phyloP scores from a whole-genome alignment of 2,888 invertebrate species.

The Blastobasis lacticolella region DNA sequence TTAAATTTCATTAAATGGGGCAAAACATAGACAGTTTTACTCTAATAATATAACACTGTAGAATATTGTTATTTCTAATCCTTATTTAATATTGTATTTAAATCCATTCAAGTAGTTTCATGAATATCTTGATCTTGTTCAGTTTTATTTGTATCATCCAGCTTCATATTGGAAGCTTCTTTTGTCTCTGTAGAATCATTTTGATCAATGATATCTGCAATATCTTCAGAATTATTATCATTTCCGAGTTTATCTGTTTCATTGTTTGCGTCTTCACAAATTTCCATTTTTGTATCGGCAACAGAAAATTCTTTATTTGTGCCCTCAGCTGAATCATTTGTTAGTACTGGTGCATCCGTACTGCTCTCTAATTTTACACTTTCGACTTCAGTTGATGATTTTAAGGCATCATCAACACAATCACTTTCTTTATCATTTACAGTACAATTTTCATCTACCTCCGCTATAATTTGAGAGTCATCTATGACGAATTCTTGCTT shows the following conservation, averaged over 20 bases:
- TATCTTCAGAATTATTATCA: constrained; percentile 1
- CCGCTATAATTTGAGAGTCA: constrained; percentile 9
- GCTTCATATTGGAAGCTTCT: neutral
- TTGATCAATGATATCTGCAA: constrained; percentile 2
- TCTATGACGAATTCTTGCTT: constrained; percentile 15
- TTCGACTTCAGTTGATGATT: no score
- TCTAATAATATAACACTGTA: constrained; percentile 1
- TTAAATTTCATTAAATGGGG: constrained; percentile 15
- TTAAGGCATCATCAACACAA: no score
- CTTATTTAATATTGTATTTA: neutral
- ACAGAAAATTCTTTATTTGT: neutral
- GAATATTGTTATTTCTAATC: constrained; percentile 11
- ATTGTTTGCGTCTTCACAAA: neutral
- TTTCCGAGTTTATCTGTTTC: neutral
- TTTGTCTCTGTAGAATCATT: neutral
- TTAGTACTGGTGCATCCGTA: no score
- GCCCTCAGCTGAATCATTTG: neutral
- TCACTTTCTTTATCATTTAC: no score
- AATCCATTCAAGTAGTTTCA: no score
- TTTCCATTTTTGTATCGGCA: neutral
- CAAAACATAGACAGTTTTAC: neutral
- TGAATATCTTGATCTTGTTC: no score
- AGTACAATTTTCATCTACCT: no score
- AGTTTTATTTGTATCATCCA: no score
- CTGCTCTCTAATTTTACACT: no score